Evolutionary conservation across 2,888 invertebrate species (phyloP).

Genomic region (Tachina grossa): DNA sequence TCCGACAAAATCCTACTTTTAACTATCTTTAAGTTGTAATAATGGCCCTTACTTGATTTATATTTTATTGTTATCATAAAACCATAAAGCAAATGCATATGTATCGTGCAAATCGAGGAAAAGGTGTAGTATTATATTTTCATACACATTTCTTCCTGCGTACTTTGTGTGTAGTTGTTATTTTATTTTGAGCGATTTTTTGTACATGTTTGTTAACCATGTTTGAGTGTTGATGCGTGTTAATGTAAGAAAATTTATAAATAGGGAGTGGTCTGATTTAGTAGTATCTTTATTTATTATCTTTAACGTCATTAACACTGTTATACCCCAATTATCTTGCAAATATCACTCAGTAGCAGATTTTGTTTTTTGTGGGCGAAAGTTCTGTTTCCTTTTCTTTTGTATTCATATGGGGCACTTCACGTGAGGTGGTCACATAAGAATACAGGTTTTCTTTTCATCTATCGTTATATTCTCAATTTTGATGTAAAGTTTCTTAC

Average conservation of each 20-base stretch:
- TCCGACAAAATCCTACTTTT: too few relatives aligned
- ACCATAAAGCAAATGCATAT: neutral
- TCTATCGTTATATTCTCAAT: too few relatives aligned
- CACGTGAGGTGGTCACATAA: too few relatives aligned
- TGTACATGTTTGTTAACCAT: neutral
- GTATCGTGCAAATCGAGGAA: neutral
- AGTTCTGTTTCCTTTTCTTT: too few relatives aligned
- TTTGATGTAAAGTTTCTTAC: too few relatives aligned
- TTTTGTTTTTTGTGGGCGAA: slow-evolving; percentile 18
- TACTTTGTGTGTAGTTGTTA: too few relatives aligned
- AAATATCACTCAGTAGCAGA: slow-evolving; percentile 39
- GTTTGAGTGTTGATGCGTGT: neutral
- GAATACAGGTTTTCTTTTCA: too few relatives aligned
- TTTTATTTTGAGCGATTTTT: neutral
- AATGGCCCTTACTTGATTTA: neutral
- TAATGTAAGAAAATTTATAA: neutral
- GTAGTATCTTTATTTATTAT: slow-evolving; percentile 45
- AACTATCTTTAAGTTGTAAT: too few relatives aligned
- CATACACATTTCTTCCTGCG: neutral
- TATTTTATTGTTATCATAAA: neutral
- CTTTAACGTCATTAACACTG: slow-evolving; percentile 48
- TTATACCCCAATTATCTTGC: slow-evolving; percentile 36
- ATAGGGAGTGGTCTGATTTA: slow-evolving; percentile 8
- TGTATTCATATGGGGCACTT: too few relatives aligned
- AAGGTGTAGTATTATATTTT: neutral